Evolutionary conservation across 2,113 vertebrate genomes (phyloP).

Genomic region (Stegastes partitus): DNA sequence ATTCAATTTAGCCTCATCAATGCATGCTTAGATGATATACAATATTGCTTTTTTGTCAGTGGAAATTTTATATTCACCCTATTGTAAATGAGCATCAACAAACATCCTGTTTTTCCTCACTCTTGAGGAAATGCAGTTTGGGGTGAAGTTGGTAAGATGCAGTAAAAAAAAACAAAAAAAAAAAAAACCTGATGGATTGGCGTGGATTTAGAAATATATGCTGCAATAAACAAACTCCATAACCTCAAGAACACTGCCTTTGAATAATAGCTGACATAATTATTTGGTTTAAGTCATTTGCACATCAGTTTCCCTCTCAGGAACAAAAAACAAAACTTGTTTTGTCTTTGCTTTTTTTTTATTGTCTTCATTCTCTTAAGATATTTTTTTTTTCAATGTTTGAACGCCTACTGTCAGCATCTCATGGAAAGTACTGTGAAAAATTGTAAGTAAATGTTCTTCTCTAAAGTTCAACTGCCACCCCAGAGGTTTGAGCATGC

Average conservation of each 20-base stretch:
- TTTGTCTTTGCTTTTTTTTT: background rate
- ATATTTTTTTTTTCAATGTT: constrained; percentile 28
- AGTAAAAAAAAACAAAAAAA: too few species aligned
- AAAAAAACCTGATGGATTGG: constrained; percentile 8
- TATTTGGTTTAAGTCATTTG: constrained; percentile 16
- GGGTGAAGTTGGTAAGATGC: background rate
- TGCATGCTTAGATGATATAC: constrained; percentile 4
- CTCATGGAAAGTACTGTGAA: constrained; percentile 38
- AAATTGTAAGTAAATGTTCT: constrained; percentile 38
- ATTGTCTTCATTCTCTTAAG: background rate
- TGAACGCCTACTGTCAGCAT: constrained; percentile 24
- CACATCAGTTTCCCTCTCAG: background rate
- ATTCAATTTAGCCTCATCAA: background rate
- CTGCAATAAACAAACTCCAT: constrained; percentile 32
- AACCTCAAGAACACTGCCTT: constrained; percentile 15
- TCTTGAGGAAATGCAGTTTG: background rate
- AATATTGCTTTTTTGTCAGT: background rate
- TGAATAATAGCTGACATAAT: constrained; percentile 28
- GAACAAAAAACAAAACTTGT: too few species aligned
- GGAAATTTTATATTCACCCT: background rate
- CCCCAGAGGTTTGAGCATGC: constrained; percentile 51
- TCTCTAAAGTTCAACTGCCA: constrained; percentile 55
- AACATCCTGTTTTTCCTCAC: constrained; percentile 8
- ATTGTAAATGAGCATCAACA: background rate
- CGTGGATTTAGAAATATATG: constrained; percentile 14